Conservation (phyloP, 2,113 vertebrate species). For the Circaetus gallicus region DNA sequence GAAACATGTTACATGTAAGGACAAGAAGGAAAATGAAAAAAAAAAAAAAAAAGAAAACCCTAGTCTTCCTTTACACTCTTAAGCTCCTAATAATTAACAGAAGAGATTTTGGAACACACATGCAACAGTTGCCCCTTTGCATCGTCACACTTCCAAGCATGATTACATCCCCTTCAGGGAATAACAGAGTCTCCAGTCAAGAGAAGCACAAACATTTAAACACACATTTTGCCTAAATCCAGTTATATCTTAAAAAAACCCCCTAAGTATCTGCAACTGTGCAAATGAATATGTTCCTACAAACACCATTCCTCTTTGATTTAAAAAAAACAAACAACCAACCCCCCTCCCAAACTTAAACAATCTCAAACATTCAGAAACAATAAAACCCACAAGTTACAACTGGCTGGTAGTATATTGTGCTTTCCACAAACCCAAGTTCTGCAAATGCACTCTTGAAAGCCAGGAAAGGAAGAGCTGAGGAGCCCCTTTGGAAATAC, state of each 20-base stretch:
- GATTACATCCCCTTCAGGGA: not conserved
- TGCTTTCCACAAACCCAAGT: not conserved
- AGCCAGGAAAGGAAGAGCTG: not conserved
- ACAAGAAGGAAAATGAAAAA: not conserved
- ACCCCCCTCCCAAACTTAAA: not conserved
- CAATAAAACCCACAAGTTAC: not conserved
- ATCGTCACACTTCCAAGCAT: not conserved
- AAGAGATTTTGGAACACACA: not conserved
- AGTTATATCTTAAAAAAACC: not conserved
- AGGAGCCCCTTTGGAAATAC: not conserved
- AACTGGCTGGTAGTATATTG: not conserved
- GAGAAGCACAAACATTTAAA: not conserved
- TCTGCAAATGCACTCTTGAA: not conserved
- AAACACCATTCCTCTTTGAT: not conserved
- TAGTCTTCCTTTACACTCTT: not conserved
- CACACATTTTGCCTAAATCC: not conserved
- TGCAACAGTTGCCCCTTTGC: not conserved
- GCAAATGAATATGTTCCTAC: not conserved
- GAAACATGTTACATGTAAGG: not conserved
- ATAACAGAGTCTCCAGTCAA: not conserved
- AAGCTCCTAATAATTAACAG: not conserved
- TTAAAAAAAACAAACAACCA: not conserved
- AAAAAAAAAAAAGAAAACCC: not conserved
- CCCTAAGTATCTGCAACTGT: not conserved
- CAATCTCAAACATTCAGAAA: not conserved